Conservation (phyloP, 2,113 vertebrate species). For the Otis tarda region DNA sequence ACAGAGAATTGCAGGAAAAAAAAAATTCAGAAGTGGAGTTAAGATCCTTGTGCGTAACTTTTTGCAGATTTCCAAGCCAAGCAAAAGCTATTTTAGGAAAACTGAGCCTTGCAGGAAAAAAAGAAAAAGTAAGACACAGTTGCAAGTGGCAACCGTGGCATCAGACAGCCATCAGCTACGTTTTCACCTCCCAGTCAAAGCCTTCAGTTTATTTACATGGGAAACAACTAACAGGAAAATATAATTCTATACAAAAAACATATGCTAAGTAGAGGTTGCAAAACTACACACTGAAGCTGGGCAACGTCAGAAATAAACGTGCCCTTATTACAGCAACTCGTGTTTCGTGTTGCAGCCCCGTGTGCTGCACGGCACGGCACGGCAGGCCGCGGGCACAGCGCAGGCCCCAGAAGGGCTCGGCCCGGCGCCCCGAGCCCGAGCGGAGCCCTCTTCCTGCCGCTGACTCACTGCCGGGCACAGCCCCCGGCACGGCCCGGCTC, state of each 20-base stretch:
- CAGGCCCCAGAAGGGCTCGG: no score
- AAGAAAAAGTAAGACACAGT: rapidly evolving
- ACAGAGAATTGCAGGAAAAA: neutral
- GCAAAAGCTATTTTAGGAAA: neutral
- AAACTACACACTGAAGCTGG: rapidly evolving
- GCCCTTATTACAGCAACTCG: rapidly evolving
- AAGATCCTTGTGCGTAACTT: rapidly evolving
- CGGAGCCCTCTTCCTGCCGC: no score
- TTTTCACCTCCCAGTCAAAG: neutral
- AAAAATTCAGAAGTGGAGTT: neutral
- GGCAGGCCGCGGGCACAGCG: no score
- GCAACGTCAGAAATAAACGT: rapidly evolving
- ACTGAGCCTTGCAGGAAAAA: neutral
- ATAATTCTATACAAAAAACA: rapidly evolving
- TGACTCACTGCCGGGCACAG: no score
- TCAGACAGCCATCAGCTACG: rapidly evolving
- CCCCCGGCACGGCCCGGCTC: no score
- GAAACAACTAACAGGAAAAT: neutral
- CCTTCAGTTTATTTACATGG: neutral
- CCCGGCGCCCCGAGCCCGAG: no score
- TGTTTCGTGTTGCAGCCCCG: rapidly evolving
- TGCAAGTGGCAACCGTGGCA: rapidly evolving
- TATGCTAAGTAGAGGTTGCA: no score
- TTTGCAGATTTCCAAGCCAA: no score
- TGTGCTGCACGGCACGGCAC: no score